Evolutionary conservation across 2,888 invertebrate genomes (phyloP).

Genomic region (Meghimatium bilineatum): DNA sequence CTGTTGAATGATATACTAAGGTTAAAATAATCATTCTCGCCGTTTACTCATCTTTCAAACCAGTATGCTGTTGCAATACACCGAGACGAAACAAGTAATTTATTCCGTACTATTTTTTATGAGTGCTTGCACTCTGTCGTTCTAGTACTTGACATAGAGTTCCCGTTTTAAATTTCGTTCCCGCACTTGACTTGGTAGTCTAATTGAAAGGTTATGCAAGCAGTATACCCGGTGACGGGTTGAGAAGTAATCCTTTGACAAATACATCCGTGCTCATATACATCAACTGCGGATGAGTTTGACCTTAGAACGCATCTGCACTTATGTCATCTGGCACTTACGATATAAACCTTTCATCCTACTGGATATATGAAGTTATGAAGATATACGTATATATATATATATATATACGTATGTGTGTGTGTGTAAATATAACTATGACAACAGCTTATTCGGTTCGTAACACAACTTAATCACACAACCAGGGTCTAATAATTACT

Average conservation of each 20-base stretch:
- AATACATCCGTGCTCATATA: constrained; percentile 15
- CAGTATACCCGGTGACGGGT: constrained; percentile 10
- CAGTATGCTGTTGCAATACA: not conserved
- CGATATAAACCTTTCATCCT: not conserved
- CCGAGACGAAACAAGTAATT: constrained; percentile 11
- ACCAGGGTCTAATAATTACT: not conserved
- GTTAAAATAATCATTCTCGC: not conserved
- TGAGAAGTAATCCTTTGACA: constrained; percentile 18
- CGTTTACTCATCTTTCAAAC: not conserved
- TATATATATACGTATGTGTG: too few species aligned
- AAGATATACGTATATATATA: too few species aligned
- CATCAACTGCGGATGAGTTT: constrained; percentile 1
- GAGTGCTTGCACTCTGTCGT: constrained; percentile 18
- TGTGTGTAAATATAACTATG: not conserved
- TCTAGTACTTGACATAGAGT: constrained; percentile 22
- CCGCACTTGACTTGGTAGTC: constrained; percentile 9
- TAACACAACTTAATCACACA: not conserved
- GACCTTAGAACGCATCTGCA: not conserved
- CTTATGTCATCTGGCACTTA: not conserved
- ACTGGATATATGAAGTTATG: not conserved
- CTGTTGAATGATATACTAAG: not conserved
- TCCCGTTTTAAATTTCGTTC: not conserved
- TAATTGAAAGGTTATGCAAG: constrained; percentile 31
- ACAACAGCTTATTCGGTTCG: constrained; percentile 6
- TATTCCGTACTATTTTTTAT: not conserved